Conservation (phyloP, 1,140 invertebrate genomes). For the Drosophila sp. region DNA sequence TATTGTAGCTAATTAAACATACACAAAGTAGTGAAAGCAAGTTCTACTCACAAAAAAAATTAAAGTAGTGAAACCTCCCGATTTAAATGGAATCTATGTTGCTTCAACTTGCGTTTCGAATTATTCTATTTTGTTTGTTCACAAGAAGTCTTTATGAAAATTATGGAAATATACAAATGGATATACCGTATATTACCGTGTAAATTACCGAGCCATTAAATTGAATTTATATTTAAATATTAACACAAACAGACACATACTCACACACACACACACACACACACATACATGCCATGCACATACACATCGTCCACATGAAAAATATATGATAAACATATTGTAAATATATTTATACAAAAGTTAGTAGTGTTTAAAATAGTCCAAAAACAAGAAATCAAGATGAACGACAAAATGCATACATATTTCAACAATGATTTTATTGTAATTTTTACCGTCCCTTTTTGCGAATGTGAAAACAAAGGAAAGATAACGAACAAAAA, state of each 20-base stretch:
- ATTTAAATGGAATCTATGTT: conserved; percentile 39
- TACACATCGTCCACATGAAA: conserved; percentile 35
- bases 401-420: conserved; percentile 47
- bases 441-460: conserved; percentile 83
- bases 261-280: conserved; percentile 39
- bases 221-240: conserved; percentile 79
- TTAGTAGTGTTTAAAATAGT: conserved; percentile 40
- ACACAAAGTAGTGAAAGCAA: conserved; percentile 57
- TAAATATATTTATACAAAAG: conserved; percentile 64
- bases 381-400: conserved; percentile 29
- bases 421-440: conserved; percentile 81
- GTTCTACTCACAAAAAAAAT: conserved; percentile 30
- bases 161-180: conserved; percentile 61
- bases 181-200: conserved; percentile 60
- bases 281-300: conserved; percentile 59
- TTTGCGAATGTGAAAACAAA: conserved; percentile 55
- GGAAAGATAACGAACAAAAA: conserved; percentile 13
- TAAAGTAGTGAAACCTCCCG: conserved; percentile 42
- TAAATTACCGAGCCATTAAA: conserved; percentile 82
- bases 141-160: conserved; percentile 53
- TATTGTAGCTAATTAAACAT: conserved; percentile 69
- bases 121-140: conserved; percentile 51
- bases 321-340: conserved; percentile 43
- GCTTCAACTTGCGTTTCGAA: conserved; percentile 55
- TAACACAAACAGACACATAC: conserved; percentile 36